Percentiles rank a stretch among this genome's conserved stretches.
phyloP scores from a whole-genome alignment of 2,888 invertebrate species.

The Pilophorus perplexus region DNA sequence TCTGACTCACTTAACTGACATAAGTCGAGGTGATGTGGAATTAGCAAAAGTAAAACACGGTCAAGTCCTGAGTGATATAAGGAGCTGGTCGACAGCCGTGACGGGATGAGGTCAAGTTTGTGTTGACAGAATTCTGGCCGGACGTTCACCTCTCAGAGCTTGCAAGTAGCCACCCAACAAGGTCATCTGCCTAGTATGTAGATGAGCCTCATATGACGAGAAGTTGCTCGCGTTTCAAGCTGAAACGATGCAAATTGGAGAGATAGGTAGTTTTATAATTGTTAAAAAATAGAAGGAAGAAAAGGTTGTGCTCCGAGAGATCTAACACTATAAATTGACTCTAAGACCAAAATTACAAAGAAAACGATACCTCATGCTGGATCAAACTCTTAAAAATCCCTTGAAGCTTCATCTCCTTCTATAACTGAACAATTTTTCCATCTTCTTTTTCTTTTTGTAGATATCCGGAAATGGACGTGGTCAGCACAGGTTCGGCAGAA shows the following conservation, averaged over 20 bases:
- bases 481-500: conserved; percentile 49
- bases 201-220: background rate
- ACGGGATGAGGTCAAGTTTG: background rate
- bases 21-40: too few species aligned
- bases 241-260: background rate
- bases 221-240: background rate
- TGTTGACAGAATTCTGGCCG: background rate
- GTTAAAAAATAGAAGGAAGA: too few species aligned
- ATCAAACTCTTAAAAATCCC: background rate
- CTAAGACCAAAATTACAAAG: background rate
- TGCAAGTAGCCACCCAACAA: background rate
- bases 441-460: too few species aligned
- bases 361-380: background rate
- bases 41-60: too few species aligned
- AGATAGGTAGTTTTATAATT: too few species aligned
- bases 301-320: background rate
- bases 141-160: background rate
- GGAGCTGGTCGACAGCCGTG: background rate
- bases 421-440: background rate
- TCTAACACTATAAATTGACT: background rate
- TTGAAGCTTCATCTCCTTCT: background rate
- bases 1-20: too few species aligned
- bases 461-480: conserved; percentile 15
- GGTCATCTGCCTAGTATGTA: background rate
- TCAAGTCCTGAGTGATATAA: too few species aligned